These are phyloP conservation scores for Puma concolor DNA, from an alignment of 2,113 vertebrate genomes.

Conservation along the genomic window DNA sequence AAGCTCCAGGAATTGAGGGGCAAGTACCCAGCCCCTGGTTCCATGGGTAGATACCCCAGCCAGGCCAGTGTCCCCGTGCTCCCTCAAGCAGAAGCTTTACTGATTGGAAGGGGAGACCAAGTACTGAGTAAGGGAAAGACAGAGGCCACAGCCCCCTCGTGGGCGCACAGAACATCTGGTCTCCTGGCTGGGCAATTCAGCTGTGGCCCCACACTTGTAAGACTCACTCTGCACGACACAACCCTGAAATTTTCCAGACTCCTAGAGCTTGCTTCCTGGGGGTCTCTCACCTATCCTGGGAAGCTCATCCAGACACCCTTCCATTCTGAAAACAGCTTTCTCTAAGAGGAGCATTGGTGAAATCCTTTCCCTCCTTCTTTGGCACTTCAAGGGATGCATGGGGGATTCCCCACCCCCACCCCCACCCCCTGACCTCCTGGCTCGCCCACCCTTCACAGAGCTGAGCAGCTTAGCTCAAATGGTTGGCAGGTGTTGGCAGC, in stretches of 20 bases:
- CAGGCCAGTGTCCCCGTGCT: neutral
- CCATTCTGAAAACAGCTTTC: neutral
- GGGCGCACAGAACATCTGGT: neutral
- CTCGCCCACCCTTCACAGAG: neutral
- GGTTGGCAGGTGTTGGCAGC: neutral
- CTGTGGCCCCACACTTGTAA: neutral
- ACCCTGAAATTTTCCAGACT: neutral
- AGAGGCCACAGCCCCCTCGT: neutral
- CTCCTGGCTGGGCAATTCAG: neutral
- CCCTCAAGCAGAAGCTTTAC: neutral
- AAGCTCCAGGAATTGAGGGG: neutral
- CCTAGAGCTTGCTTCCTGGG: neutral
- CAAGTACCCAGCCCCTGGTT: neutral
- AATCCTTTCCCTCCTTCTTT: neutral
- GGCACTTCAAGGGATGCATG: neutral
- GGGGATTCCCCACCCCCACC: too few species aligned
- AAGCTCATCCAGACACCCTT: neutral
- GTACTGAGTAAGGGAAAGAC: neutral
- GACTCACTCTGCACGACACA: neutral
- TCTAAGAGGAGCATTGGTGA: neutral
- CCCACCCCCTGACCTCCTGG: neutral
- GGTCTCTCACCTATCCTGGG: neutral
- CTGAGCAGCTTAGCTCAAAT: neutral
- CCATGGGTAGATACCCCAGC: neutral
- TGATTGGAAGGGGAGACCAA: neutral